Evolutionary conservation across 2,888 invertebrate species (phyloP).

Genomic region (Cinara cedri): DNA sequence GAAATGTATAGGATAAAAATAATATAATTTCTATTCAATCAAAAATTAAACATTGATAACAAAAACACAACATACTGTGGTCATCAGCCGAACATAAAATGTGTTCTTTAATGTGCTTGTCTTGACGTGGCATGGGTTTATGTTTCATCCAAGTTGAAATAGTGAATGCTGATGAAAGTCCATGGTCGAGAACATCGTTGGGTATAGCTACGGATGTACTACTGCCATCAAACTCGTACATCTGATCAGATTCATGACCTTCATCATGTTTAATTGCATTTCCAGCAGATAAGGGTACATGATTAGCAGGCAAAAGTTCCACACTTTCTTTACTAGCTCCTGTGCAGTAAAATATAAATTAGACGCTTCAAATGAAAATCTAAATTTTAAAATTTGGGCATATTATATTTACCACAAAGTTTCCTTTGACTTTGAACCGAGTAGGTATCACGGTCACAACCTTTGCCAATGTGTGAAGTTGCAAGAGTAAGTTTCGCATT

Average conservation of each 20-base stretch:
- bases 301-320: constrained; percentile 79
- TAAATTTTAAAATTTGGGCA: too few relatives aligned
- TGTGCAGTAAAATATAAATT: constrained; percentile 60
- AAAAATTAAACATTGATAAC: not conserved
- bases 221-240: constrained; percentile 94
- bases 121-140: constrained; percentile 76
- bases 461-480: constrained; percentile 89
- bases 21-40: not conserved
- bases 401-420: constrained; percentile 71
- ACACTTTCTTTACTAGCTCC: constrained; percentile 82
- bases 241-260: constrained; percentile 81
- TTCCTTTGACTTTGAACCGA: constrained; percentile 83
- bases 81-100: constrained; percentile 96
- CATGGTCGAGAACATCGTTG: constrained; percentile 75
- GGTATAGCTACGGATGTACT: constrained; percentile 87
- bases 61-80: constrained; percentile 75
- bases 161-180: constrained; percentile 82
- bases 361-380: too few relatives aligned
- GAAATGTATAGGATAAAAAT: not conserved
- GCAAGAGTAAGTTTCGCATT: constrained; percentile 70
- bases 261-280: constrained; percentile 72
- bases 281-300: constrained; percentile 56
- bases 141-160: constrained; percentile 96
- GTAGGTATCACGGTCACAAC: constrained; percentile 94
- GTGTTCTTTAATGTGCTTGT: constrained; percentile 94